Conservation (phyloP, 2,797 vertebrate genomes). For the Hemibagrus guttatus region DNA sequence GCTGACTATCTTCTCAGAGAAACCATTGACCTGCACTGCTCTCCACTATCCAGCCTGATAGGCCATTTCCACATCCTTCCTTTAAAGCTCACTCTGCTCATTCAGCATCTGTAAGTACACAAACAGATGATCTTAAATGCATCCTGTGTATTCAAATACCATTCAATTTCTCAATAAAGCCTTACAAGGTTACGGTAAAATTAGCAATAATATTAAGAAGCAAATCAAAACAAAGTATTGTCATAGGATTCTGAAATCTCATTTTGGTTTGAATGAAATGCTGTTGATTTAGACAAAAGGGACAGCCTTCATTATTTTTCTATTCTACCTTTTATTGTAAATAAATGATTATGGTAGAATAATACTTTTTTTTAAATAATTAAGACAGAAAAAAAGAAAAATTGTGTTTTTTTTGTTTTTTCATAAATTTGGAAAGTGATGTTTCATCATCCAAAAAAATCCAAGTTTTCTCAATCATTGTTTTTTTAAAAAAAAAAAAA, state of each 20-base stretch:
- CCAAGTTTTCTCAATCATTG: neutral
- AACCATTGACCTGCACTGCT: slow-evolving; percentile 42
- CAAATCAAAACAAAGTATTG: neutral
- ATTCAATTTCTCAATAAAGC: slow-evolving; percentile 1
- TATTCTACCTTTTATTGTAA: neutral
- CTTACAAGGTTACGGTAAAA: neutral
- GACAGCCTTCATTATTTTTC: neutral
- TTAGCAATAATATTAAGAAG: neutral
- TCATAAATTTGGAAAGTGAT: too few relatives aligned
- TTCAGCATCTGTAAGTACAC: slow-evolving; percentile 28
- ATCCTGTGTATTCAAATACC: neutral
- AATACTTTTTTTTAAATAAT: neutral
- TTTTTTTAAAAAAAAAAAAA: too few relatives aligned
- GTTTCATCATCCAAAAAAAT: neutral
- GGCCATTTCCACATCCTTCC: slow-evolving; percentile 44
- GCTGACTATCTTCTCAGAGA: slow-evolving; percentile 65
- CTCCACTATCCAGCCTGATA: slow-evolving; percentile 34
- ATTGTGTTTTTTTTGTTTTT: too few relatives aligned
- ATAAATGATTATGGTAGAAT: neutral
- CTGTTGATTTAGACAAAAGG: neutral
- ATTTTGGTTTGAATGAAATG: neutral
- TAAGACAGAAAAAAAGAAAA: too few relatives aligned
- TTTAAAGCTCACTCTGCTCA: slow-evolving; percentile 21
- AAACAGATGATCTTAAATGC: slow-evolving; percentile 6
- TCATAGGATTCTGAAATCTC: neutral